phyloP scores from a whole-genome alignment of 2,797 vertebrate species.

The Cynodonichthys magdalenae region DNA sequence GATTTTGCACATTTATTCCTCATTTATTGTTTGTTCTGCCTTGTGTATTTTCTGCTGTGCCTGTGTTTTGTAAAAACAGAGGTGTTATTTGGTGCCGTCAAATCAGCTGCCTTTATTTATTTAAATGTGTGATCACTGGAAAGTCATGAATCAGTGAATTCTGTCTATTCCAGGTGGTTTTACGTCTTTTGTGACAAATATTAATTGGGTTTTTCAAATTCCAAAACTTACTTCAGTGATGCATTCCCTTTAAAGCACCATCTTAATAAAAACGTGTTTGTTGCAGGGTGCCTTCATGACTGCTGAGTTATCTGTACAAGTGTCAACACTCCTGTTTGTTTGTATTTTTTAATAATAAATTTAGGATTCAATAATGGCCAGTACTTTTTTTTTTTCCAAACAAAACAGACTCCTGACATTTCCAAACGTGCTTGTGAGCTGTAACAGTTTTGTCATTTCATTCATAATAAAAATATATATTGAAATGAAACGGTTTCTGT shows the following conservation, averaged over 20 bases:
- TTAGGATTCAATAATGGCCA: background rate
- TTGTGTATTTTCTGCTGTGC: slow-evolving; percentile 34
- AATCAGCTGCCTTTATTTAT: slow-evolving; percentile 30
- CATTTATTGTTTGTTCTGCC: slow-evolving; percentile 13
- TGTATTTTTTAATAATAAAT: slow-evolving; percentile 44
- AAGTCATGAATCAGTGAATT: background rate
- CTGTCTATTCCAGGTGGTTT: background rate
- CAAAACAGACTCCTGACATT: background rate
- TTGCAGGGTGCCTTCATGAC: slow-evolving; percentile 58
- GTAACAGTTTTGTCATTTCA: slow-evolving; percentile 1
- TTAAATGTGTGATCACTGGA: slow-evolving; percentile 14
- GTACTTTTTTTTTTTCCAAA: background rate
- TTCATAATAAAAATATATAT: background rate
- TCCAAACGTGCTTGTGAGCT: slow-evolving; percentile 1
- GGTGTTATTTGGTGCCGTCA: slow-evolving; percentile 29
- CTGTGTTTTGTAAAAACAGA: slow-evolving; percentile 28
- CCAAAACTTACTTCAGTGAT: slow-evolving; percentile 1
- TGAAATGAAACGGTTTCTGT: background rate
- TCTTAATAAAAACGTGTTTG: slow-evolving; percentile 18
- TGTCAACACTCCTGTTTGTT: slow-evolving; percentile 37
- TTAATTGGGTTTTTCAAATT: background rate
- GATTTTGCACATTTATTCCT: slow-evolving; percentile 13
- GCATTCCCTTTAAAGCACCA: slow-evolving; percentile 46
- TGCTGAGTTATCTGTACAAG: slow-evolving; percentile 37
- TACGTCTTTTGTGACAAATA: background rate